Evolutionary conservation across 1,140 invertebrate species (phyloP).

Genomic region (Lycorma delicatula): DNA sequence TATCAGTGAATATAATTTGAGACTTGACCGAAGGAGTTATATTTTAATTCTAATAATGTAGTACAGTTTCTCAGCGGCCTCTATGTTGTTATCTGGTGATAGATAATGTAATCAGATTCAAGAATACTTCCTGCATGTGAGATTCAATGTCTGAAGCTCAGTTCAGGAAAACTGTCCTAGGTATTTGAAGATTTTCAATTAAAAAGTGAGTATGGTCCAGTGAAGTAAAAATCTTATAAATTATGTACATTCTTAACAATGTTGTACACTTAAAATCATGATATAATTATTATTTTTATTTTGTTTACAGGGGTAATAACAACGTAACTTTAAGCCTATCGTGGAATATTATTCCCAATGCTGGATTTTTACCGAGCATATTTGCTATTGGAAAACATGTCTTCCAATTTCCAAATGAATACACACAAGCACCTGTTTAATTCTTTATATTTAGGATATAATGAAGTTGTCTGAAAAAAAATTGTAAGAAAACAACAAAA

Average conservation of each 20-base stretch:
- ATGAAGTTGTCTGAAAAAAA: no score
- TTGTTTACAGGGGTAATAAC: constrained; percentile 71
- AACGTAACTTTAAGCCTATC: constrained; percentile 90
- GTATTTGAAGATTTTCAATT: background rate
- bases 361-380: constrained; percentile 83
- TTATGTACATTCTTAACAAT: background rate
- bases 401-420: constrained; percentile 84
- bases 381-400: constrained; percentile 71
- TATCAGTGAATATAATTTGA: no score
- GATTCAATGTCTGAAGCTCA: no score
- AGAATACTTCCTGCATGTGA: no score
- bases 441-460: no score
- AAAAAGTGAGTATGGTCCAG: background rate
- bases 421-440: constrained; percentile 47
- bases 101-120: no score
- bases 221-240: background rate
- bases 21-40: no score
- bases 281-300: constrained; percentile 7
- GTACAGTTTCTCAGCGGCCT: no score
- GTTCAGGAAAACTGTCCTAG: background rate
- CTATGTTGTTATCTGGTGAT: no score
- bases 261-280: background rate
- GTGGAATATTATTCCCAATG: constrained; percentile 99
- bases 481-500: no score
- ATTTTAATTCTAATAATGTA: no score